A percentile compares a stretch with the other conserved stretches of the same genome.
Conservation (phyloP, 2,797 vertebrate species). For the Melanitta fusca region DNA sequence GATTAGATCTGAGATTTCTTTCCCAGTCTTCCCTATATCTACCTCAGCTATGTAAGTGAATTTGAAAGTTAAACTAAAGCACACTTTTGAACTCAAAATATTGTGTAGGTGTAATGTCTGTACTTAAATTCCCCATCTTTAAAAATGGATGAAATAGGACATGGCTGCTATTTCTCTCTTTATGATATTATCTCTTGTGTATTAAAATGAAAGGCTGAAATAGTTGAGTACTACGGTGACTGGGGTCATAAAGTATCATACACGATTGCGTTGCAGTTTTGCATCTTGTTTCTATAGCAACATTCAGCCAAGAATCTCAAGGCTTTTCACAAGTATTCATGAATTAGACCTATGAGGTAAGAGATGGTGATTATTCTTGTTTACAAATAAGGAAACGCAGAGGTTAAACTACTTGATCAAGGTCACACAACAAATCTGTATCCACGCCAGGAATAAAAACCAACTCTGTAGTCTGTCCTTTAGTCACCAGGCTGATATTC, state of each 20-base stretch:
- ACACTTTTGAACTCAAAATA: not conserved
- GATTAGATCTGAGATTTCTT: not conserved
- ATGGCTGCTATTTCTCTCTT: not conserved
- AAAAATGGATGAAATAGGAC: not conserved
- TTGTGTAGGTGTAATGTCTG: not conserved
- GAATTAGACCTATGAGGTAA: constrained; percentile 6
- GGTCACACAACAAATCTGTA: not conserved
- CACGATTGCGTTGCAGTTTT: not conserved
- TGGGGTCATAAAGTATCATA: not conserved
- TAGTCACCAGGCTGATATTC: not conserved
- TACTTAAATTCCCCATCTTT: not conserved
- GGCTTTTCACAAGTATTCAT: not conserved
- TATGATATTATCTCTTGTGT: not conserved
- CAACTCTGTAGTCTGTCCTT: not conserved
- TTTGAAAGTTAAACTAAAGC: not conserved
- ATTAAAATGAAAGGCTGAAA: not conserved
- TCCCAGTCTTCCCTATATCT: not conserved
- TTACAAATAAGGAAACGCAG: constrained; percentile 47
- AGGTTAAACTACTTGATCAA: constrained; percentile 40
- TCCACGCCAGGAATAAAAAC: constrained; percentile 38
- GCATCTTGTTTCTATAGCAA: constrained; percentile 43
- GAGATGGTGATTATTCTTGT: constrained; percentile 5
- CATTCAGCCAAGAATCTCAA: not conserved
- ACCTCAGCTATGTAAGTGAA: not conserved
- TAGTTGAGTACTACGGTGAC: not conserved